Percentiles rank a stretch among this genome's conserved stretches.
These are phyloP conservation scores for Zapornia atra DNA, from an alignment of 2,113 vertebrate species.

Conservation along the genomic window DNA sequence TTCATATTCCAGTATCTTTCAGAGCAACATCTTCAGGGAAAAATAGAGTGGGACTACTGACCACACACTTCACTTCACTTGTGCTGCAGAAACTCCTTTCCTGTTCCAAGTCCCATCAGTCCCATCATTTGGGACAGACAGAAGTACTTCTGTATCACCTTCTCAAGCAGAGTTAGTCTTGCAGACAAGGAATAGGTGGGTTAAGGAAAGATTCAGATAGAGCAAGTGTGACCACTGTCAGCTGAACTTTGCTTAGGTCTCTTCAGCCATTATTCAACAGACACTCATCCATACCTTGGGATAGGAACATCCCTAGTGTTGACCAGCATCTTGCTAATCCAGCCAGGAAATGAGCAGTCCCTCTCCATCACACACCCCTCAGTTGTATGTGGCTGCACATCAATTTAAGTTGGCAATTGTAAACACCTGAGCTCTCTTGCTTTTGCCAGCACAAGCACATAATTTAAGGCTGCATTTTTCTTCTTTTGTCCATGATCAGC, in stretches of 20 bases:
- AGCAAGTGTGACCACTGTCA: background rate
- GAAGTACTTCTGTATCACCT: background rate
- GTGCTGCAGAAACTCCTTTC: background rate
- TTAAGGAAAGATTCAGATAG: background rate
- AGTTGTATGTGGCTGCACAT: background rate
- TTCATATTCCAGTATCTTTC: background rate
- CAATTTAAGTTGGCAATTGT: background rate
- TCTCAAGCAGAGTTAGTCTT: background rate
- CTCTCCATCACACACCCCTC: background rate
- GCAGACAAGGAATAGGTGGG: background rate
- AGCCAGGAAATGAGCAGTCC: background rate
- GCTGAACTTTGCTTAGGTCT: background rate
- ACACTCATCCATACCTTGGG: background rate
- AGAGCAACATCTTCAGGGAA: background rate
- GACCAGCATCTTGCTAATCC: background rate
- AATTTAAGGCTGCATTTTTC: background rate
- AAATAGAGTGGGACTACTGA: background rate
- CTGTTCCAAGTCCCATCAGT: background rate
- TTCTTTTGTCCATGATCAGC: background rate
- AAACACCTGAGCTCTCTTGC: background rate
- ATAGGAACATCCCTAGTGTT: background rate
- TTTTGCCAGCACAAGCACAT: background rate
- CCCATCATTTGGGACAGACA: background rate
- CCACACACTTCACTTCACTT: background rate
- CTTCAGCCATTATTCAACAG: background rate